Conservation (phyloP, 1,140 invertebrate species). For the Oncopodura yosiiana region DNA sequence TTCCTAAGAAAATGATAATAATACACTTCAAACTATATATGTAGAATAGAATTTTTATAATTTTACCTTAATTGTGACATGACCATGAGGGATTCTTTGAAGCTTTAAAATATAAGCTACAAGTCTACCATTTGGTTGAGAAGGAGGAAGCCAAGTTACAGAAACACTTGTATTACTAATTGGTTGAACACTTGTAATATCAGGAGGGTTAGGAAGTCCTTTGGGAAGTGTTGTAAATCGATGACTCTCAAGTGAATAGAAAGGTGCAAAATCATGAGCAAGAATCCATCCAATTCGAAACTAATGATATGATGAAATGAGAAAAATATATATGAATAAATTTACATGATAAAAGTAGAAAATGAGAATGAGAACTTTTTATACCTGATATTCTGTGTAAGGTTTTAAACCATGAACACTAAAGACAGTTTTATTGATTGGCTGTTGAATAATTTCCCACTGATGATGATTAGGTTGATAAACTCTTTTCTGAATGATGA, state of each 20-base stretch:
- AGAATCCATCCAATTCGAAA: conserved; percentile 68
- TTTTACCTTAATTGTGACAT: conserved; percentile 35
- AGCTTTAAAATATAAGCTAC: conserved; percentile 66
- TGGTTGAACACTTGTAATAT: conserved; percentile 61
- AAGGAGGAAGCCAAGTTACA: conserved; percentile 75
- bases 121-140: conserved; percentile 74
- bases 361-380: conserved; percentile 24
- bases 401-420: conserved; percentile 65
- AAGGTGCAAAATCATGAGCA: conserved; percentile 54
- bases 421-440: conserved; percentile 48
- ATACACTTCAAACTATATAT: background rate
- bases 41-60: background rate
- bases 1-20: conserved; percentile 46
- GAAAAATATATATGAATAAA: background rate
- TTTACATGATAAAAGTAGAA: background rate
- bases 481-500: conserved; percentile 23
- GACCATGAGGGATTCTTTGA: conserved; percentile 33
- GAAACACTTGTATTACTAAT: conserved; percentile 72
- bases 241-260: conserved; percentile 67
- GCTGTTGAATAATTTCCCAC: conserved; percentile 25
- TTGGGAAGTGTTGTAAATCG: conserved; percentile 65
- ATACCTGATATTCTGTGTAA: conserved; percentile 78
- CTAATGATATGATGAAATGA: conserved; percentile 46
- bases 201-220: conserved; percentile 59
- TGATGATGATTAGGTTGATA: conserved; percentile 12